Conservation (phyloP, 2,888 invertebrate species). For the Nomada fabriciana region DNA sequence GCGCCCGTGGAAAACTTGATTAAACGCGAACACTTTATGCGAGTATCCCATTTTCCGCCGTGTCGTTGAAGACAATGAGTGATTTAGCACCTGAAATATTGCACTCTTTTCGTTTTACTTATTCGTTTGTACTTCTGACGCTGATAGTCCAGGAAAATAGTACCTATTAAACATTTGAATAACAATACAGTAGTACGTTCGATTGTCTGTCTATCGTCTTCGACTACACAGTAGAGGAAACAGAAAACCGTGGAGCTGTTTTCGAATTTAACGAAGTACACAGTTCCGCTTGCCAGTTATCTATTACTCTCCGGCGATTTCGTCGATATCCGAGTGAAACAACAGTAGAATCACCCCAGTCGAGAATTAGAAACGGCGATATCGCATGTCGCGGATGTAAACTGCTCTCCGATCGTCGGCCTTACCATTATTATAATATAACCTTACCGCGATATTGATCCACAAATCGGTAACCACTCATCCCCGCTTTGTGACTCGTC, state of each 20-base stretch:
- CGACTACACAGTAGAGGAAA: no score
- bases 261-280: not conserved
- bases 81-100: not conserved
- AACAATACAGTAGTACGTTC: no score
- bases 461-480: not conserved
- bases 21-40: not conserved
- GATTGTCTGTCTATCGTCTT: no score
- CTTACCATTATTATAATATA: not conserved
- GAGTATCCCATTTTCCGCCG: constrained; percentile 7
- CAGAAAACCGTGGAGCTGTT: not conserved
- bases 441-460: not conserved
- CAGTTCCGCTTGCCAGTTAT: not conserved
- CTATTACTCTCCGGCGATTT: not conserved
- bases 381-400: not conserved
- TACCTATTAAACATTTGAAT: no score
- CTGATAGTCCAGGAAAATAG: no score
- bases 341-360: not conserved
- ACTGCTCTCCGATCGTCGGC: not conserved
- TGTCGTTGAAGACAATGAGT: not conserved
- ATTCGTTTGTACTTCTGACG: not conserved
- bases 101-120: not conserved
- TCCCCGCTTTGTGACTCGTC: not conserved
- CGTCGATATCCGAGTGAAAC: not conserved
- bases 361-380: not conserved
- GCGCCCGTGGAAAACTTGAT: not conserved